Conservation (phyloP, 2,888 invertebrate species). For the Cephus pulcher region DNA sequence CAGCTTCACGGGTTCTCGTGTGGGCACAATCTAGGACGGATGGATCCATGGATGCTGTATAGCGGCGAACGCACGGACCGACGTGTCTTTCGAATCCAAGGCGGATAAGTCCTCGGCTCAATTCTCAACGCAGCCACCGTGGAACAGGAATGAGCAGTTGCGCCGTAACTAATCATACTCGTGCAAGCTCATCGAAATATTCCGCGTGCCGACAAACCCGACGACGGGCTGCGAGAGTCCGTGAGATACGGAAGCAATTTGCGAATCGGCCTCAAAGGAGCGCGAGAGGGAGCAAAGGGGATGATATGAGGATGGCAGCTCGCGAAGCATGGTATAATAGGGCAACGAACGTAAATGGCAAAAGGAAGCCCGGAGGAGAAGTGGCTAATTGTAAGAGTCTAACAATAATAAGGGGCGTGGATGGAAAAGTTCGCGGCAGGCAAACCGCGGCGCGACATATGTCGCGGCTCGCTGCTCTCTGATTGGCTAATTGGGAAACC, state of each 20-base stretch:
- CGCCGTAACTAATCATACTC: constrained; percentile 3
- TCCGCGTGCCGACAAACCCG: neutral
- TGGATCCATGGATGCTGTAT: neutral
- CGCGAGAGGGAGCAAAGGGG: neutral
- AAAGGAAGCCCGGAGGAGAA: neutral
- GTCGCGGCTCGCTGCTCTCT: constrained; percentile 24
- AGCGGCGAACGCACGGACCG: neutral
- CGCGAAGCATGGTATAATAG: neutral
- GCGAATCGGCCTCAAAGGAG: neutral
- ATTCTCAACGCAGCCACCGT: neutral
- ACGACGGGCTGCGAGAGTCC: neutral
- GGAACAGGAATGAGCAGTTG: neutral
- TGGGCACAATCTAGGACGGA: neutral
- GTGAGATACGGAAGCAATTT: neutral
- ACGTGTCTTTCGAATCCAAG: neutral
- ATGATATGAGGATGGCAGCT: neutral
- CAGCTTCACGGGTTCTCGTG: neutral
- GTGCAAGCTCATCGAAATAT: neutral
- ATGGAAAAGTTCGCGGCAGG: constrained; percentile 24
- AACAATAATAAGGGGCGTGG: neutral
- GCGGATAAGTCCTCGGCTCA: neutral
- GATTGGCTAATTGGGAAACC: constrained; percentile 66
- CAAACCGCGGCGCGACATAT: constrained; percentile 13
- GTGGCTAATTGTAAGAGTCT: neutral
- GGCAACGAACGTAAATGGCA: neutral